phyloP scores from a whole-genome alignment of 2,888 invertebrate genomes.

The Cryptus viduatorius region DNA sequence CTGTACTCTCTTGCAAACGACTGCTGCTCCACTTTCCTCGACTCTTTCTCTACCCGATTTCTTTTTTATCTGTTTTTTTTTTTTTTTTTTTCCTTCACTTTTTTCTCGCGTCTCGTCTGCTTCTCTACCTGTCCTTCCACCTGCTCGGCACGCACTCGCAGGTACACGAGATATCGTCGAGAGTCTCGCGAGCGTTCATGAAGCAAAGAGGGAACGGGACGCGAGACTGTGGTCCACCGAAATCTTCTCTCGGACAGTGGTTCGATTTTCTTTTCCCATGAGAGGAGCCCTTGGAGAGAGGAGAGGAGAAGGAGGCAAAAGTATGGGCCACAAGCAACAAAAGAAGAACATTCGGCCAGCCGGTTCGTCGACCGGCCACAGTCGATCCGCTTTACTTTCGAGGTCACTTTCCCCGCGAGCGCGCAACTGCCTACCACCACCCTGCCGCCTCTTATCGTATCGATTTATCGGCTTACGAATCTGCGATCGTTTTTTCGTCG shows the following conservation, averaged over 20 bases:
- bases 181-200: constrained; percentile 35
- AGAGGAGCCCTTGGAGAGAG: constrained; percentile 10
- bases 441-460: constrained; percentile 46
- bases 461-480: constrained; percentile 55
- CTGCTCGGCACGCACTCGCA: constrained; percentile 60
- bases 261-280: constrained; percentile 69
- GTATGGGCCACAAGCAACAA: constrained; percentile 46
- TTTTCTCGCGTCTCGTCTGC: constrained; percentile 19
- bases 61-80: constrained; percentile 57
- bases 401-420: constrained; percentile 70
- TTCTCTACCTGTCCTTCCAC: constrained; percentile 47
- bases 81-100: constrained; percentile 37
- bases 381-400: constrained; percentile 71
- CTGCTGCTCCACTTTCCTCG: constrained; percentile 70
- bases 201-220: background rate
- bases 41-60: constrained; percentile 67
- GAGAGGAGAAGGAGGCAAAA: too few relatives aligned
- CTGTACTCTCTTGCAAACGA: constrained; percentile 35
- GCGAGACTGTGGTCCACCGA: constrained; percentile 57
- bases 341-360: constrained; percentile 62
- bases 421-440: background rate
- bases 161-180: constrained; percentile 17
- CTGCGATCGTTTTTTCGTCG: constrained; percentile 40
- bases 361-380: constrained; percentile 68
- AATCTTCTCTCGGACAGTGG: constrained; percentile 55